Conservation (phyloP, 2,113 vertebrate genomes). For the Myrmecophaga tridactyla region DNA sequence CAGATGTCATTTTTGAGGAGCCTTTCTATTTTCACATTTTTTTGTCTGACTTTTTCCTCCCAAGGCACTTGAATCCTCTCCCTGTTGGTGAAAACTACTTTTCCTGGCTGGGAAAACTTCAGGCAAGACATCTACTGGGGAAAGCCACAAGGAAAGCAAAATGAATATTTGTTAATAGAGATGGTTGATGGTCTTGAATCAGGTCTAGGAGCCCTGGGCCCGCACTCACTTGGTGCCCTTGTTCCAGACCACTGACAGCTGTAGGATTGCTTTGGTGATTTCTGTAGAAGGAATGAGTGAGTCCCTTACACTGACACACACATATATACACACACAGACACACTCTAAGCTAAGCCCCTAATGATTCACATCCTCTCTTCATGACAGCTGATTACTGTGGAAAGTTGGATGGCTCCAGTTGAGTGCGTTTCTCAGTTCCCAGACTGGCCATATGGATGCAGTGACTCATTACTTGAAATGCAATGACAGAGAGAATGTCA, state of each 20-base stretch:
- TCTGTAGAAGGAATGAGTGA: neutral
- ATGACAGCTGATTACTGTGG: constrained; percentile 63
- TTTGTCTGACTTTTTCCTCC: neutral
- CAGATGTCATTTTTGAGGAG: neutral
- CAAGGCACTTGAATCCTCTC: neutral
- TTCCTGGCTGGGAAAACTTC: neutral
- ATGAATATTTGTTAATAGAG: neutral
- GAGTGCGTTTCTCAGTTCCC: constrained; percentile 53
- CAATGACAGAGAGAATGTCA: constrained; percentile 66
- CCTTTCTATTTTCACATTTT: neutral
- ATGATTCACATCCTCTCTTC: constrained; percentile 77
- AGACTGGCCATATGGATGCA: constrained; percentile 56
- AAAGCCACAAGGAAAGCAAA: neutral
- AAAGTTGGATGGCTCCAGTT: constrained; percentile 72
- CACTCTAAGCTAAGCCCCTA: constrained; percentile 40
- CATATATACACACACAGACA: constrained; percentile 1
- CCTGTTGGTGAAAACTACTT: neutral
- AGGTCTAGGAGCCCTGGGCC: neutral
- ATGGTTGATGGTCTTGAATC: neutral
- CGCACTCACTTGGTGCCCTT: neutral
- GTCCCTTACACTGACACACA: neutral
- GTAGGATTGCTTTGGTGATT: neutral
- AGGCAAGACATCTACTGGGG: neutral
- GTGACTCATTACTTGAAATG: constrained; percentile 76
- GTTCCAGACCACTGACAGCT: neutral